Conservation (phyloP, 2,888 invertebrate genomes). For the Uloborus plumipes region DNA sequence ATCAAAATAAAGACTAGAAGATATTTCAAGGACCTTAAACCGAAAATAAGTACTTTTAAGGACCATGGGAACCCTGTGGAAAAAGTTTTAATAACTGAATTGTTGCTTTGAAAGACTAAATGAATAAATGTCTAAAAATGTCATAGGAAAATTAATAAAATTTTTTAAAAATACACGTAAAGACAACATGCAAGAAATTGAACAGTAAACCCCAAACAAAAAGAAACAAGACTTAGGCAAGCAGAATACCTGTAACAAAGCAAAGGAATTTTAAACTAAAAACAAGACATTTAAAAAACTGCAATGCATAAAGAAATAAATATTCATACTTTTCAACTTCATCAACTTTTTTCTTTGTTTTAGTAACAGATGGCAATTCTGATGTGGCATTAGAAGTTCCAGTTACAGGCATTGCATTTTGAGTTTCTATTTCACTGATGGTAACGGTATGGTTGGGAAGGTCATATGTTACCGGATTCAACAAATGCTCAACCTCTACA, state of each 20-base stretch:
- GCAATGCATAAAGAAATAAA: not conserved
- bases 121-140: too few relatives aligned
- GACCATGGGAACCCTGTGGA: too few relatives aligned
- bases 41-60: too few relatives aligned
- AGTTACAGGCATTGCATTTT: constrained; percentile 7
- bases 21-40: too few relatives aligned
- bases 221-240: not conserved
- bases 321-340: constrained; percentile 49
- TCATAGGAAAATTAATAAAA: too few relatives aligned
- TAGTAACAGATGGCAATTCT: not conserved
- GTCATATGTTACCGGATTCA: constrained; percentile 43
- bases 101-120: too few relatives aligned
- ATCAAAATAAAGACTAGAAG: too few relatives aligned
- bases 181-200: too few relatives aligned
- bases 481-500: constrained; percentile 23
- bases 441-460: constrained; percentile 56
- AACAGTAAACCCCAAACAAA: not conserved
- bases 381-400: constrained; percentile 4
- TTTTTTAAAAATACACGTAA: too few relatives aligned
- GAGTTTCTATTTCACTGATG: constrained; percentile 24
- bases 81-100: too few relatives aligned
- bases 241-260: not conserved
- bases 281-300: too few relatives aligned
- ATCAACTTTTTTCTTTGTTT: constrained; percentile 21
- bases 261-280: not conserved